Base-by-base conservation (phyloP, 2,113 vertebrate species). In the Psilopsiagon aymara region DNA sequence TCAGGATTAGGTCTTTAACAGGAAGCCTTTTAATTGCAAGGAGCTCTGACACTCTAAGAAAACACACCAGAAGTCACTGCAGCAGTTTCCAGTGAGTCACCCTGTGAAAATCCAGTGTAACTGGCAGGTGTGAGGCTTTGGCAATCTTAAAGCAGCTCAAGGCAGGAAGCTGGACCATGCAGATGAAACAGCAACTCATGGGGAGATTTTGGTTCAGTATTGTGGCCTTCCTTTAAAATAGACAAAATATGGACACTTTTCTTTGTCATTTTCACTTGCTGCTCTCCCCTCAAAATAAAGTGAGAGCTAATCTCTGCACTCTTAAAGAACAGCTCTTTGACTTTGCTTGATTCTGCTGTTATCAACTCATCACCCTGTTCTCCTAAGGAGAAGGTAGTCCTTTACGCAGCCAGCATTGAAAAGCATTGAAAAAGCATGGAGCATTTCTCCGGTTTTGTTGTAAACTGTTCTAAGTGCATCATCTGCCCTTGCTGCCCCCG, bases 21-120 rank as follows among this genome's bases (percentile, higher is more conserved):
- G 60, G 46, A 92, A 92, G 28, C 51, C 62, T 96, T 88, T 93
- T 93, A 63, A 88, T 94, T 92, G 73, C 83, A 75, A 88, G 60
- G 55, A 78, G 23, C 20, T 90, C 43, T 90, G 49, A 63, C 24
- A 25, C 14, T 83, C 9, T 62, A 46, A 73, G 82, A 39, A 43
- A 82, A 90, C 82, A 11, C 68, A 90, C 0, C 52, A 82, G 55
- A 70, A 53, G 60, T 31, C 52, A 55, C 77, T 88, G 82, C 71
- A 86, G 55, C 68, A 63, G 27, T 83, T 91, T 78, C 77, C 77
- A 89, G 64, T 81, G 88, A 89, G 71, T 81, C 76, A 86, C 18
- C 28, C 43, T 15, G 16, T 5, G 2, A 59, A 81, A 78, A 35
- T n/a, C 0, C 0, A 78, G 46, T 2, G 10, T 51, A 63, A 81